A percentile compares a stretch with the other conserved stretches of the same genome.
Conservation (phyloP, 2,888 invertebrate genomes). For the Ethmia dodecea region DNA sequence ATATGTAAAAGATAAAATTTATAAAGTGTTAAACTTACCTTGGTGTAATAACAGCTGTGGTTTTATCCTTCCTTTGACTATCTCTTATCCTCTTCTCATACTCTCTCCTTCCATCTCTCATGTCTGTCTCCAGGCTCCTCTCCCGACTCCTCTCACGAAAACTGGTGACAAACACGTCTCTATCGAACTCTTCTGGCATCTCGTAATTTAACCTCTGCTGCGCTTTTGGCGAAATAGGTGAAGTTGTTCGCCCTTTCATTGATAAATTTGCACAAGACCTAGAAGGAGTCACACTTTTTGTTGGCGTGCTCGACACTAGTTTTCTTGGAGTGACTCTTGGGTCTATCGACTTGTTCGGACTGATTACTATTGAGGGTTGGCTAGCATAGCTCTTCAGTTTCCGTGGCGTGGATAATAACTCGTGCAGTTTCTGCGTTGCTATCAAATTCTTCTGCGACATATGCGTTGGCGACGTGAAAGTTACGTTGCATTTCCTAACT, state of each 20-base stretch:
- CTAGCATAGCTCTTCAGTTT: slow-evolving; percentile 74
- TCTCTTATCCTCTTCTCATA: slow-evolving; percentile 35
- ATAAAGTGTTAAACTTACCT: slow-evolving; percentile 56
- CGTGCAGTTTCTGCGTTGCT: slow-evolving; percentile 87
- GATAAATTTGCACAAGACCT: slow-evolving; percentile 70
- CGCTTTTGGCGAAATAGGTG: slow-evolving; percentile 71
- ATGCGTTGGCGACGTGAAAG: slow-evolving; percentile 54
- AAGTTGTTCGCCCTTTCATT: slow-evolving; percentile 37
- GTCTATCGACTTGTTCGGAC: slow-evolving; percentile 48
- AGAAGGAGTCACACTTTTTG: slow-evolving; percentile 57
- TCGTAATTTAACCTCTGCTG: slow-evolving; percentile 78
- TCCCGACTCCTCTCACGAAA: slow-evolving; percentile 56
- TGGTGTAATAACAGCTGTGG: slow-evolving; percentile 70
- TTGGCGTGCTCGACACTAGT: slow-evolving; percentile 61
- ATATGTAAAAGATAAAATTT: no score
- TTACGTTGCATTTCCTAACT: slow-evolving; percentile 52
- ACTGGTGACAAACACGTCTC: slow-evolving; percentile 65
- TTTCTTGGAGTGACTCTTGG: slow-evolving; percentile 46
- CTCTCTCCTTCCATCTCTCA: slow-evolving; percentile 45
- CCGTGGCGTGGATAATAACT: slow-evolving; percentile 84
- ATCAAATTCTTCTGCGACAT: slow-evolving; percentile 79
- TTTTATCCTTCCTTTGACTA: slow-evolving; percentile 45
- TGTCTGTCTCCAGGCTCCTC: slow-evolving; percentile 43
- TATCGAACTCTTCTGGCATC: slow-evolving; percentile 41
- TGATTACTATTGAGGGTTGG: slow-evolving; percentile 70